Evolutionary conservation across 2,797 vertebrate genomes (phyloP), one percentile per base, ranked within the genome.

Genomic region (Myotis myotis): DNA sequence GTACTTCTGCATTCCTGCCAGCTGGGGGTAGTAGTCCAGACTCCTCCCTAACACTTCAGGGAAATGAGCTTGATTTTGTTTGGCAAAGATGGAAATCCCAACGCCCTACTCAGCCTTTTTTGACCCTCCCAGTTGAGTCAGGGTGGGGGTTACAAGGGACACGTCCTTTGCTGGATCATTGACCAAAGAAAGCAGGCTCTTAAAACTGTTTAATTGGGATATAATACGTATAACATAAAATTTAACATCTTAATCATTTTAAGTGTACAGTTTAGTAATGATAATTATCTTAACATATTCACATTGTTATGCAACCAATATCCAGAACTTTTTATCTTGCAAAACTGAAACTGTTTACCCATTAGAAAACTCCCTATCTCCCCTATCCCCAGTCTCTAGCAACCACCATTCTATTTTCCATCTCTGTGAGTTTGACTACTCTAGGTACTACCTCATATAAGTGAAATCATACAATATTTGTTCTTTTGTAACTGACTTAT

Each of bases 321-420:
- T 66, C 47, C 9, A 60, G 25, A 60, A 60, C 19, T 28, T 13
- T 60, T 28, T 60, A 28, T 28, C 23, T 60, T 60, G 4, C 10
- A 60, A 60, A 60, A 80, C 57, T n/a, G 57, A 80, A 74, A 47
- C 25, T 66, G 28, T 25, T 8, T 81, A 68, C 11, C 36, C n/a
- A 66, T 12, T 74, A 33, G 44, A 53, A 25, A 55, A 47, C 7
- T 79, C 23, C 33, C 44, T n/a, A 38, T 38, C 2, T 5, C 13
- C 10, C 47, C 11, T 10, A n/a, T 4, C 16, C 15, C 16, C 55
- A 68, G 2, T 1, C 9, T 16, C 13, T 22, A 19, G 41, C 0
- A 11, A n/a, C 28, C 5, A 70, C 47, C n/a, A 19, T 60, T 28
- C 57, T 13, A 28, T 28, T 60, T 60, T 60, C 57, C 57, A 60